Evolutionary conservation across 2,888 invertebrate genomes (phyloP), one percentile per base, ranked within the genome.

Genomic region (Thelaira solivaga): DNA sequence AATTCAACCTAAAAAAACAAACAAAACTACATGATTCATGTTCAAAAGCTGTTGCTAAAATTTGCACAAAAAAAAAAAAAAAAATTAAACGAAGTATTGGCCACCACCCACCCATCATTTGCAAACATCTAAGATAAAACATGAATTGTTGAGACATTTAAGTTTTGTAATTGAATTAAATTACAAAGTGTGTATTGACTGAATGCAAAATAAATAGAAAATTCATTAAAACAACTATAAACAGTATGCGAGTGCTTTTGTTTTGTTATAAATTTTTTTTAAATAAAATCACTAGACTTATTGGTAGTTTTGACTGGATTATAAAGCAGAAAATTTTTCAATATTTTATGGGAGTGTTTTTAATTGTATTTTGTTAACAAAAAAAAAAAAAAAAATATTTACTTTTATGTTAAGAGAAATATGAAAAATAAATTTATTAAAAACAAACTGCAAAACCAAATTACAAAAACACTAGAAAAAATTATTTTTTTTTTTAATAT

Each of bases 131-230:
- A 31, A 64, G 68, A 73, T 73, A 77, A 65, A 72, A 77, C 77
- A 73, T 57, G 68, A 77, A 73, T 61, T 65, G 59, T 41, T 78
- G 65, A 69, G 73, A 74, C 57, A 51, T 73, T 73, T 73, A 51
- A 77, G 69, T 78, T 69, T 68, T 76, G 67, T 72, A 76, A 76
- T 76, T 76, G 72, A 72, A 76, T 76, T 76, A 49, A 67, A 47
- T 76, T 72, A 47, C 26, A 53, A 55, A 62, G 53, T 53, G 61
- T 47, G 53, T 39, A 41, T 26, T 69, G 69, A 76, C 31, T 41
- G 24, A 55, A 55, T 67, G 57, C 26, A 55, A 55, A 39, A 57
- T 31, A 51, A 39, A 36, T 34, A 22, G 20, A 53, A 62, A 69
- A 61, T 24, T 24, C 31, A 36, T 36, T 4, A 39, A 57, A 24